Base-by-base conservation (phyloP, 1,140 invertebrate genomes). In the Cataglyphis hispanica region DNA sequence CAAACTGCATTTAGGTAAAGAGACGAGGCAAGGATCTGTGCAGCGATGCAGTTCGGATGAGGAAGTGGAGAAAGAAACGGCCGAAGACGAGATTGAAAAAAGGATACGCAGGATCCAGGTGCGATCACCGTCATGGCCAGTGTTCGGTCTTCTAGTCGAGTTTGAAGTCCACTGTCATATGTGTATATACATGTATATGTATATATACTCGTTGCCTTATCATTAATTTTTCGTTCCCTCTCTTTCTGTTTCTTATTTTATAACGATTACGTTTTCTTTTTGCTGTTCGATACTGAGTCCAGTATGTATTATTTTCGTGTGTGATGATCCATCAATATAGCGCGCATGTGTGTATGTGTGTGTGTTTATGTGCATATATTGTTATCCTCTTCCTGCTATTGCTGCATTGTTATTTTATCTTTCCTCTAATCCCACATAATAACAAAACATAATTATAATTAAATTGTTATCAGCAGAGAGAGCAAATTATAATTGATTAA, bases 1-100 rank as follows among this genome's bases (percentile, higher is more conserved):
- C 90, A 86, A 67, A 86, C 64, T 90, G 85, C 81, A 94, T 94
- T 91, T 95, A 95, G 94, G 94, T 94, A 91, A 88, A 90, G 88
- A 92, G 81, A 91, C 84, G 80, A 85, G 46, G 31, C 87, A 87
- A 89, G 53, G 75, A 89, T 91, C 89, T 76, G 84, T 80, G 84
- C 90, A 93, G 88, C 88, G 84, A 83, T 89, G 76, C 89, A 91
- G 83, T 90, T 91, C 64, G 72, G 70, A 86, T 77, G 85, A 89
- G 86, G 89, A 93, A 86, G 50, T 90, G 91, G 89, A 92, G 89
- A 93, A 85, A 91, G 88, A 93, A 86, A 92, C 78, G 72, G 74
- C 75, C 85, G 70, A 92, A 88, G 84, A 91, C 67, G 91, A 92
- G 87, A 89, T 81, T 90, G 75, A 89, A 87, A 89, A 89, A 43